phyloP scores from a whole-genome alignment of 1,140 invertebrate species.

The Euwallacea fornicatus region DNA sequence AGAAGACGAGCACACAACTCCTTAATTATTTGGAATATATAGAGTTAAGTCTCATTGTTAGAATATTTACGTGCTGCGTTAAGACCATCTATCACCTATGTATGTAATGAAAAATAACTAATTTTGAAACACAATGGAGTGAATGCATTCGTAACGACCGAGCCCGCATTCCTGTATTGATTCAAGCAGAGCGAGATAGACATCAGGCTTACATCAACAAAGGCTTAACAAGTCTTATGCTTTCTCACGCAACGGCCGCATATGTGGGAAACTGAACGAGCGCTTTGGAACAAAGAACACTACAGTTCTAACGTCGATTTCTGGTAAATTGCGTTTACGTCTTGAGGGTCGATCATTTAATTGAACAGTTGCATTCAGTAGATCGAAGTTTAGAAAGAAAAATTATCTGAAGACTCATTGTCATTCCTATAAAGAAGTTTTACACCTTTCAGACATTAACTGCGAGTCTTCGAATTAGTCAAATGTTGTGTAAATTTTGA shows the following conservation, averaged over 20 bases:
- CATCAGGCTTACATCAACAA: slow-evolving; percentile 25
- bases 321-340: not conserved
- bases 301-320: not conserved
- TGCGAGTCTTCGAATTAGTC: too few relatives aligned
- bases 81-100: not conserved
- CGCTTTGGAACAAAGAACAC: slow-evolving; percentile 19
- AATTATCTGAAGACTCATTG: too few relatives aligned
- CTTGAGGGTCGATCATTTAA: too few relatives aligned
- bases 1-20: too few relatives aligned
- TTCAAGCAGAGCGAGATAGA: slow-evolving; percentile 32
- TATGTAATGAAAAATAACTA: slow-evolving; percentile 12
- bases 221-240: slow-evolving; percentile 16
- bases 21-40: too few relatives aligned
- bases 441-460: too few relatives aligned
- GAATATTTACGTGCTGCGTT: too few relatives aligned
- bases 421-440: too few relatives aligned
- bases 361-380: too few relatives aligned
- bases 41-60: too few relatives aligned
- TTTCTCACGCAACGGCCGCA: slow-evolving; percentile 20
- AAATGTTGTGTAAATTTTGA: too few relatives aligned
- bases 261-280: slow-evolving; percentile 25
- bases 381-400: too few relatives aligned
- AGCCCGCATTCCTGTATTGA: slow-evolving; percentile 29
- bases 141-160: slow-evolving; percentile 20
- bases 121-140: slow-evolving; percentile 10